Conservation (phyloP, 2,888 invertebrate species). For the Mythimna ferrago region DNA sequence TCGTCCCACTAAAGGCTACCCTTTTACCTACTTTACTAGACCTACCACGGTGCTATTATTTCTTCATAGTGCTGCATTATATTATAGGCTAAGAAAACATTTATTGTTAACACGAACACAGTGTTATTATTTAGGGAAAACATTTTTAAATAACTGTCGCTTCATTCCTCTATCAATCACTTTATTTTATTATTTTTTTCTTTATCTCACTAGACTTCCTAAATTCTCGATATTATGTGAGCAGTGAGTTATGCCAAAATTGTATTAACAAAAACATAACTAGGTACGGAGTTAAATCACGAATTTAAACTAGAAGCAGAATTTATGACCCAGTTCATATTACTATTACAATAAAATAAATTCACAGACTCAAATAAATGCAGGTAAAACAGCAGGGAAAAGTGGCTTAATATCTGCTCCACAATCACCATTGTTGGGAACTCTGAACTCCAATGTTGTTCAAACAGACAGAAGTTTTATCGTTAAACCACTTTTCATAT, state of each 20-base stretch:
- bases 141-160: not conserved
- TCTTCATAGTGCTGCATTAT: conserved; percentile 57
- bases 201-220: not conserved
- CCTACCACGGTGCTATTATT: conserved; percentile 47
- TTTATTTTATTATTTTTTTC: not conserved
- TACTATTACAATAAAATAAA: conserved; percentile 14
- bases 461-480: conserved; percentile 56
- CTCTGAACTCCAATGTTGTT: conserved; percentile 63
- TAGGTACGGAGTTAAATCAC: not conserved
- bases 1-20: conserved; percentile 54
- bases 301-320: not conserved
- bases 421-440: conserved; percentile 56
- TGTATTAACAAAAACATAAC: not conserved
- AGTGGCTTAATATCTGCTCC: conserved; percentile 53
- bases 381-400: conserved; percentile 48
- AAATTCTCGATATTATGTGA: not conserved
- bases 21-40: conserved; percentile 55
- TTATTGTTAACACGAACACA: conserved; percentile 45
- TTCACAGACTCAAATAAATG: conserved; percentile 37
- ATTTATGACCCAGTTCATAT: conserved; percentile 32
- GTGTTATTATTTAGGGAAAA: conserved; percentile 10
- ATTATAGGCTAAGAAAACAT: conserved; percentile 47
- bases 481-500: conserved; percentile 61
- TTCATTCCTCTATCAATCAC: not conserved
- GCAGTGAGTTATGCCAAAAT: not conserved